A percentile compares a stretch with the other conserved stretches of the same genome.
Conservation (phyloP, 2,888 invertebrate species). For the Galeruca laticollis region DNA sequence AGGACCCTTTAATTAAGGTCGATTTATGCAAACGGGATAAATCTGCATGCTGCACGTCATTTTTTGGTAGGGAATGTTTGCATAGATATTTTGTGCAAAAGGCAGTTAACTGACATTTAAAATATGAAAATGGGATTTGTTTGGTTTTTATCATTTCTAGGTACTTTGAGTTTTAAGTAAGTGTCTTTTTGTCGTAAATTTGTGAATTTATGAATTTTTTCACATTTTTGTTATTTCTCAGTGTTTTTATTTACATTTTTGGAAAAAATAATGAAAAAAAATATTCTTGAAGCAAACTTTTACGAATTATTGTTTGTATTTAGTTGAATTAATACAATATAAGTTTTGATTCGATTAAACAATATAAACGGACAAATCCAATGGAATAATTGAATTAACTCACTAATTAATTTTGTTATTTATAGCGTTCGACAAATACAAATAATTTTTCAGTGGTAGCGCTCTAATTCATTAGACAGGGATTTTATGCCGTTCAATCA, state of each 20-base stretch:
- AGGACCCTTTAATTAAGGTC: constrained; percentile 38
- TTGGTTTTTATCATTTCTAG: background rate
- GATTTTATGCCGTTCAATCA: constrained; percentile 1
- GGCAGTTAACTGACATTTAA: constrained; percentile 11
- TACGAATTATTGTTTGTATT: no score
- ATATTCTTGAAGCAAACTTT: no score
- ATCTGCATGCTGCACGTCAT: constrained; percentile 35
- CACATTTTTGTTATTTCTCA: no score
- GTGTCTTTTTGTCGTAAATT: no score
- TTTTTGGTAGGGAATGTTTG: background rate
- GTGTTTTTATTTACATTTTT: no score
- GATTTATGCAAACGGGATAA: constrained; percentile 42
- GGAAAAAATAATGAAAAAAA: no score
- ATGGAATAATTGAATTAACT: constrained; percentile 9
- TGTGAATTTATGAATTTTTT: no score
- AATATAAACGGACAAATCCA: background rate
- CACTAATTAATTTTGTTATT: constrained; percentile 7
- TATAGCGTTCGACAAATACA: constrained; percentile 1
- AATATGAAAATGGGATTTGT: background rate
- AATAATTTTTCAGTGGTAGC: constrained; percentile 10
- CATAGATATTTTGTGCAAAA: constrained; percentile 11
- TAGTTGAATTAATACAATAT: no score
- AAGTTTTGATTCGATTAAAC: no score
- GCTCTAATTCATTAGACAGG: constrained; percentile 4
- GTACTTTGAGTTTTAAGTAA: no score